Conservation (phyloP, 2,113 vertebrate species). For the Chloroceryle aenea region DNA sequence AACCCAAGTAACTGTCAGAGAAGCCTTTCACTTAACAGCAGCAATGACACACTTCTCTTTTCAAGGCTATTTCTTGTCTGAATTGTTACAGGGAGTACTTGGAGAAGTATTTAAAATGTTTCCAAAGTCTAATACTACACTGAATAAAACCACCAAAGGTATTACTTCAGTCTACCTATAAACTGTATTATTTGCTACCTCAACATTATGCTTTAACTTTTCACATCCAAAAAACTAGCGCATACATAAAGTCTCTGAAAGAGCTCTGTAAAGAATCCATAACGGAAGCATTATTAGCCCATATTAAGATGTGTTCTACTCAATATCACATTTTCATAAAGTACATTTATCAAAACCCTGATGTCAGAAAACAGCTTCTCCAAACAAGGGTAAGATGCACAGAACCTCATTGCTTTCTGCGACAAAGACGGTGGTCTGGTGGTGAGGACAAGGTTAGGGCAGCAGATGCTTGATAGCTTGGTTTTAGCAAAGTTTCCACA, state of each 20-base stretch:
- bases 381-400: background rate
- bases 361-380: background rate
- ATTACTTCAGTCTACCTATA: too few relatives aligned
- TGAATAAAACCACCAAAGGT: background rate
- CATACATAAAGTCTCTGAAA: background rate
- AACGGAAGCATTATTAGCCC: background rate
- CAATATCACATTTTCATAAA: background rate
- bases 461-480: background rate
- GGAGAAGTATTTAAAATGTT: background rate
- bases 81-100: background rate
- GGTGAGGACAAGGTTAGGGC: background rate
- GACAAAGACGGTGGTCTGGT: background rate
- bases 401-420: background rate
- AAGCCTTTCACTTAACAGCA: background rate
- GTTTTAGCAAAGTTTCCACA: background rate
- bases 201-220: background rate
- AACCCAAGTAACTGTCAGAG: background rate
- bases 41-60: background rate
- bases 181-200: background rate
- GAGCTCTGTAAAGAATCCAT: background rate
- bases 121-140: background rate
- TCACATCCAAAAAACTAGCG: background rate
- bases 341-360: background rate
- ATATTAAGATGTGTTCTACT: background rate
- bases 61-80: background rate